These are phyloP conservation scores for Aptenodytes patagonicus DNA, from an alignment of 2,113 vertebrate genomes.

Conservation along the genomic window DNA sequence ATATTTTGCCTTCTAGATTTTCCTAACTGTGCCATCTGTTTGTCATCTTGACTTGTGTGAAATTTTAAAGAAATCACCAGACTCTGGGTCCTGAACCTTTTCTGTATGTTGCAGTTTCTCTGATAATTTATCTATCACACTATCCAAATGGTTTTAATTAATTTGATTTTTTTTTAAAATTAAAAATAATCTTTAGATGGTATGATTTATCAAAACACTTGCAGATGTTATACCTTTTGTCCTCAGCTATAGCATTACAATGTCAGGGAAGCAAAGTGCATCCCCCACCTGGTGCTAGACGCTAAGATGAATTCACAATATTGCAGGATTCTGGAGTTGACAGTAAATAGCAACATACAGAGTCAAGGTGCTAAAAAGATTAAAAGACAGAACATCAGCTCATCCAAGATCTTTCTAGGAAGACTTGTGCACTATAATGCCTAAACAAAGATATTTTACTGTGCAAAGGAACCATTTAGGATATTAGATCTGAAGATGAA, in stretches of 20 bases:
- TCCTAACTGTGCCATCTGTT: conserved; percentile 36
- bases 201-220: neutral
- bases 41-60: neutral
- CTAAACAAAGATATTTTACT: neutral
- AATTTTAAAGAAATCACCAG: neutral
- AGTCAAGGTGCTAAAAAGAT: neutral
- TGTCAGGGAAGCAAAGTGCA: neutral
- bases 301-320: neutral
- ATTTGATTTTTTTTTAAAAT: neutral
- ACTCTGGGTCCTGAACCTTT: neutral
- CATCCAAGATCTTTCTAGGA: neutral
- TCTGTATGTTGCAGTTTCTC: neutral
- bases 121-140: neutral
- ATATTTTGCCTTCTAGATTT: conserved; percentile 61
- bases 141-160: neutral
- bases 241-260: neutral
- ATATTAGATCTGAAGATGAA: neutral
- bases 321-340: neutral
- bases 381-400: neutral
- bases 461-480: neutral
- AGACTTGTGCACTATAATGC: neutral
- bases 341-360: neutral
- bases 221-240: neutral
- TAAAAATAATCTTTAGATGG: neutral
- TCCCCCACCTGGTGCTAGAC: neutral